These are phyloP conservation scores for Delia radicum DNA, from an alignment of 1,140 invertebrate species.

Conservation along the genomic window DNA sequence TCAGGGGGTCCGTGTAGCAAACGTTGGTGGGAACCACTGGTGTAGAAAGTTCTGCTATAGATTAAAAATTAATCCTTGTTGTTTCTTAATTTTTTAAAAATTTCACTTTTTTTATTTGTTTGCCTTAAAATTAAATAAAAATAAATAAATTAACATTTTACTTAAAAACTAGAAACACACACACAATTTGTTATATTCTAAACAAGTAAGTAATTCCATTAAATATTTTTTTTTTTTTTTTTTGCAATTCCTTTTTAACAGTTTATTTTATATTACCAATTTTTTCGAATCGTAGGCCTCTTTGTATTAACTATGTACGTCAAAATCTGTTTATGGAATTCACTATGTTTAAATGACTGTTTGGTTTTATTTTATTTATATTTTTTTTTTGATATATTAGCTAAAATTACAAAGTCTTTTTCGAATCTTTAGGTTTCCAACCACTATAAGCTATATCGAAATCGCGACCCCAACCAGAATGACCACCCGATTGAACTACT, in stretches of 20 bases:
- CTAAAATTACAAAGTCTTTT: constrained; percentile 20
- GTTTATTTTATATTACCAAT: background rate
- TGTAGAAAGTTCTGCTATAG: too few relatives aligned
- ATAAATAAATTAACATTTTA: constrained; percentile 12
- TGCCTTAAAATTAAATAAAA: background rate
- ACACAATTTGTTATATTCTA: background rate
- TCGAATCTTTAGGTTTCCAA: constrained; percentile 58
- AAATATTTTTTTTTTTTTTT: background rate
- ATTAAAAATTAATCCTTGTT: too few relatives aligned
- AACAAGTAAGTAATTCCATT: constrained; percentile 14
- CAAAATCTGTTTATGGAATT: background rate
- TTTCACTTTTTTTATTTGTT: background rate
- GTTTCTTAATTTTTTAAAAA: too few relatives aligned
- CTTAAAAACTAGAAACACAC: constrained; percentile 3
- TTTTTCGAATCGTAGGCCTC: background rate
- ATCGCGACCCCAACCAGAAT: constrained; percentile 71
- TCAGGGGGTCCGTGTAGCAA: too few relatives aligned
- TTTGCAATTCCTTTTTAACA: background rate
- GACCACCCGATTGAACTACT: constrained; percentile 68
- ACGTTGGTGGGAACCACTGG: too few relatives aligned
- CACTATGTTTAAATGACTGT: background rate
- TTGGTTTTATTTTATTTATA: background rate
- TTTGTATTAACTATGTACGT: background rate
- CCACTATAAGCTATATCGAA: constrained; percentile 64
- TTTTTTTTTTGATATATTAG: too few relatives aligned